These are phyloP conservation scores for Drosophila pallidifrons DNA, from an alignment of 1,140 invertebrate species.

Conservation along the genomic window DNA sequence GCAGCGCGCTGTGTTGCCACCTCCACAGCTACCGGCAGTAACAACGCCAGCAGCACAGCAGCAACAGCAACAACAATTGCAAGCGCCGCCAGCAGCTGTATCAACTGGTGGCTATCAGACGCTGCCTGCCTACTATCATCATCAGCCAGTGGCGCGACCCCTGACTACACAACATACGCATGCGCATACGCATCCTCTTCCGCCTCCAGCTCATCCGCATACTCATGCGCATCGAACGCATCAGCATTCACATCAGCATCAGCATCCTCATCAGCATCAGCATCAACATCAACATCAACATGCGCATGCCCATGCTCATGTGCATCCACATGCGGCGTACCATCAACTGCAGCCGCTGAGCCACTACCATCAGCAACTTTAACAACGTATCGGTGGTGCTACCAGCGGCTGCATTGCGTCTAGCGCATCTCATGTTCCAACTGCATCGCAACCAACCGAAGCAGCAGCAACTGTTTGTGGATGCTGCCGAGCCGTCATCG, in stretches of 20 bases:
- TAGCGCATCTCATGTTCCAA: constrained; percentile 46
- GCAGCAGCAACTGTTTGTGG: constrained; percentile 5
- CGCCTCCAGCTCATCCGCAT: constrained; percentile 6
- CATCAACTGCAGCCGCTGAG: constrained; percentile 68
- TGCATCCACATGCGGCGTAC: constrained; percentile 51
- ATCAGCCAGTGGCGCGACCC: constrained; percentile 18
- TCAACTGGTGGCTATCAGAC: constrained; percentile 43
- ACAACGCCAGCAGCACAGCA: constrained; percentile 3
- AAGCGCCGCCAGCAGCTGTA: constrained; percentile 12
- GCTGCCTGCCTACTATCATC: constrained; percentile 49
- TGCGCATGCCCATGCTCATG: constrained; percentile 30
- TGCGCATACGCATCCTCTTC: constrained; percentile 17
- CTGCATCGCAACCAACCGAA: constrained; percentile 26
- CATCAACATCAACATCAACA: constrained; percentile 39
- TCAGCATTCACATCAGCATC: constrained; percentile 49
- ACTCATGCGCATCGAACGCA: constrained; percentile 14
- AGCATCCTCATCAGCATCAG: constrained; percentile 20
- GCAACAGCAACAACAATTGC: constrained; percentile 6
- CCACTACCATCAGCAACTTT: constrained; percentile 82
- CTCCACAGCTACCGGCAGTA: constrained; percentile 4
- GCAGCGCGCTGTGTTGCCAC: not conserved
- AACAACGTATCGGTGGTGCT: constrained; percentile 69
- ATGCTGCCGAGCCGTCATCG: constrained; percentile 1
- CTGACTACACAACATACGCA: constrained; percentile 28
- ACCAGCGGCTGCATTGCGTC: constrained; percentile 33